Conservation (phyloP, 2,797 vertebrate species). For the Sciurus carolinensis region DNA sequence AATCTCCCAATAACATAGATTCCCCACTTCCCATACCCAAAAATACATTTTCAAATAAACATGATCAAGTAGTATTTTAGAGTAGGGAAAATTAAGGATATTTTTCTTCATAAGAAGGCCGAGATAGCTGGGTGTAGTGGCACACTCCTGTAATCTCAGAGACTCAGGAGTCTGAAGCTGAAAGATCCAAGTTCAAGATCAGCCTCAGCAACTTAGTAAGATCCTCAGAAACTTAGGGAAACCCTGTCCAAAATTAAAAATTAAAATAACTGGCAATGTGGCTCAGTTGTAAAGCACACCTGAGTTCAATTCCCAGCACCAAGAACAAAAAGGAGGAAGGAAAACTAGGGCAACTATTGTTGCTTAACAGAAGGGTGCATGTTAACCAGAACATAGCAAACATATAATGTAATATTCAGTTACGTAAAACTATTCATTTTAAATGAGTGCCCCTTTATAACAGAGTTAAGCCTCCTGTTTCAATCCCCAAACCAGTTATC, state of each 20-base stretch:
- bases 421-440: slow-evolving; percentile 1
- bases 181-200: too few species aligned
- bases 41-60: not conserved
- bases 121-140: too few species aligned
- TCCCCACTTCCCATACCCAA: not conserved
- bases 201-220: too few species aligned
- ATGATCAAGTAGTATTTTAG: not conserved
- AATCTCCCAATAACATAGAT: not conserved
- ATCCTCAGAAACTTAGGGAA: too few species aligned
- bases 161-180: too few species aligned
- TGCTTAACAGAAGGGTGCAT: not conserved
- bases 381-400: slow-evolving; percentile 13
- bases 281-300: too few species aligned
- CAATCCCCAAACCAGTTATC: not conserved
- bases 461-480: slow-evolving; percentile 19
- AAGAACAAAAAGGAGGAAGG: too few species aligned
- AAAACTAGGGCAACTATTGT: slow-evolving; percentile 42
- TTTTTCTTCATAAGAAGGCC: slow-evolving; percentile 37
- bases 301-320: too few species aligned
- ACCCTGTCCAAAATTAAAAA: too few species aligned
- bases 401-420: not conserved
- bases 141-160: too few species aligned
- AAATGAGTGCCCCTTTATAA: not conserved
- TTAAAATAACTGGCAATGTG: too few species aligned
- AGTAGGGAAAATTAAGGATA: not conserved